Evolutionary conservation across 2,797 vertebrate genomes (phyloP).

Genomic region (Xiphophorus birchmanni): DNA sequence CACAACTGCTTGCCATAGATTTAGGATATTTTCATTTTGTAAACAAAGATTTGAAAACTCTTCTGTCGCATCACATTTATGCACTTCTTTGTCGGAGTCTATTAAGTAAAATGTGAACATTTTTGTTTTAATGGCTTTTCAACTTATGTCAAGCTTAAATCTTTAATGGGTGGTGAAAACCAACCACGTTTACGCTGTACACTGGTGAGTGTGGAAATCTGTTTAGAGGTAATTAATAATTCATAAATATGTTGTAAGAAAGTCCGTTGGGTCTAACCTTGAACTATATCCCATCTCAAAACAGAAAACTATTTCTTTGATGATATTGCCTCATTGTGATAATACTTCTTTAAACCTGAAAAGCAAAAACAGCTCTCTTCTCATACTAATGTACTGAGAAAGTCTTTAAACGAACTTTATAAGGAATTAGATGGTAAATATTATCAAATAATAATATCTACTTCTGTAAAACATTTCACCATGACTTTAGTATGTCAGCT

Average conservation of each 20-base stretch:
- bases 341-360: background rate
- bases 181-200: background rate
- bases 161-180: conserved; percentile 2
- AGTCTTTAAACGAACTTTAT: background rate
- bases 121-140: conserved; percentile 1
- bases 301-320: background rate
- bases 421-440: background rate
- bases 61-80: background rate
- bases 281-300: conserved; percentile 36
- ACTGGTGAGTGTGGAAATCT: conserved; percentile 37
- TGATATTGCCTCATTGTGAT: background rate
- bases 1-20: too few species aligned
- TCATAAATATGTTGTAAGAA: conserved; percentile 44
- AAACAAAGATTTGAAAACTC: background rate
- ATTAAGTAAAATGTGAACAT: background rate
- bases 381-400: background rate
- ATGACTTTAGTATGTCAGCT: background rate
- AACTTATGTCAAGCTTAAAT: conserved; percentile 14
- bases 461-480: background rate
- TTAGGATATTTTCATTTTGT: background rate
- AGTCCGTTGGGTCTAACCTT: conserved; percentile 37
- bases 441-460: background rate
- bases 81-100: background rate
- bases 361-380: background rate
- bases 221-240: conserved; percentile 57